phyloP scores from a whole-genome alignment of 2,888 invertebrate genomes.

The Amiota mariae region DNA sequence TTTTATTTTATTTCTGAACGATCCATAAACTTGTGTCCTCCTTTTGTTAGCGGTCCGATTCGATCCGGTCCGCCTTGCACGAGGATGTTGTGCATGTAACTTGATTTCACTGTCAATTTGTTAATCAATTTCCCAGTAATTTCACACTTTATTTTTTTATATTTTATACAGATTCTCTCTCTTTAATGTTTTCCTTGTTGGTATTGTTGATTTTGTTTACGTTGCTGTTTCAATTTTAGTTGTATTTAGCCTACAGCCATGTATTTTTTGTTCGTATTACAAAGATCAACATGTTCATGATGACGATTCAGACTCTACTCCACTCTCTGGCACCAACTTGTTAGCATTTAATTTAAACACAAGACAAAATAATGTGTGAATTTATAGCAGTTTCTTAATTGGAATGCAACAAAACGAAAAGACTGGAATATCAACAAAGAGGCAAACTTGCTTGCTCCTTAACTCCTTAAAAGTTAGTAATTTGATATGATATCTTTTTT shows the following conservation, averaged over 20 bases:
- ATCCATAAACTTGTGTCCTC: too few species aligned
- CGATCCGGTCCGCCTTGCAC: too few species aligned
- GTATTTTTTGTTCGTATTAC: constrained; percentile 16
- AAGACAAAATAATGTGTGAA: constrained; percentile 21
- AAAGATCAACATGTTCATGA: constrained; percentile 1
- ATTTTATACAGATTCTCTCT: too few species aligned
- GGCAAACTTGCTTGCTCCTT: background rate
- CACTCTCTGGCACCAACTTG: background rate
- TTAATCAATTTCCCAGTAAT: constrained; percentile 31
- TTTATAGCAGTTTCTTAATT: constrained; percentile 27
- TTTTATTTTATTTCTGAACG: too few species aligned
- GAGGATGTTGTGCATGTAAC: constrained; percentile 2
- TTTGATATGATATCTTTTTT: constrained; percentile 24
- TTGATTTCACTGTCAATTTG: constrained; percentile 31
- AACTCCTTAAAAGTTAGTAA: background rate
- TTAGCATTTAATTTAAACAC: constrained; percentile 16
- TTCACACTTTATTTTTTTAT: constrained; percentile 19
- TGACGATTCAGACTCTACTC: constrained; percentile 10
- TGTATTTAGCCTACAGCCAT: constrained; percentile 24
- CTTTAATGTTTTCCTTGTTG: background rate
- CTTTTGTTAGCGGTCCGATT: too few species aligned
- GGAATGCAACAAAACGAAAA: constrained; percentile 15
- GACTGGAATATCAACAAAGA: background rate
- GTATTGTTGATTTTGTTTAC: constrained; percentile 1
- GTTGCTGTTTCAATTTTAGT: constrained; percentile 27